Evolutionary conservation across 2,113 vertebrate species (phyloP), one percentile per base, ranked within the genome.

Genomic region (Crotalus horridus): DNA sequence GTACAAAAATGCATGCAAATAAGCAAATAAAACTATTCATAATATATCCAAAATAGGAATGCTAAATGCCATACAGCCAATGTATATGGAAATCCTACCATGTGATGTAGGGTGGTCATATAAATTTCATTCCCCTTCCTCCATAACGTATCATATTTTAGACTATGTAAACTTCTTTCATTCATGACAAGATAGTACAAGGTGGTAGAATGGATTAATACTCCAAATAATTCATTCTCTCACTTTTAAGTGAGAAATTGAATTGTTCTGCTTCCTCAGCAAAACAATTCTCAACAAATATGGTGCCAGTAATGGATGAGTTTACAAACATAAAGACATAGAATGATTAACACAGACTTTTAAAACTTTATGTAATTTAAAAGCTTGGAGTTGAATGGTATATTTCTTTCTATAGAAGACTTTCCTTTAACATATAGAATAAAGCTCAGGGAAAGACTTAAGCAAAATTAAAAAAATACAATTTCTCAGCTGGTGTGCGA

Each of bases 381-480:
- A 48, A 26, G 21, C 13, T 3, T 64, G 17, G 90, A 91, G 29
- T 88, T 26, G 33, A 88, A 39, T 56, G 39, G 11, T 74, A 5
- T 43, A 24, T 90, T 56, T 91, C 90, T 93, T 93, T 91, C 56
- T 43, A 54, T 43, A 54, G 54, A 58, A 88, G 26, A 20, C 17
- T 43, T 61, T 64, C 53, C 93, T 94, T 93, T 96, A 94, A 91
- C 64, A 33, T 81, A 81, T 21, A 94, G 85, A 94, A 95, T 13
- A 95, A 92, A 90, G 74, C 17, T 92, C 81, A 94, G 64, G 23
- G 39, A 90, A 64, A 23, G 13, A 69, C 29, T 69, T 33, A 69
- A 33, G 92, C 55, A 90, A 95, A 92, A 61, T 95, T 94, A 92
- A 94, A 92, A 95, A 95, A 74, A 95, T 74, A 33, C 54, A 89